Evolutionary conservation across 2,888 invertebrate genomes (phyloP), one percentile per base, ranked within the genome.

Genomic region (Drosophila formosana): DNA sequence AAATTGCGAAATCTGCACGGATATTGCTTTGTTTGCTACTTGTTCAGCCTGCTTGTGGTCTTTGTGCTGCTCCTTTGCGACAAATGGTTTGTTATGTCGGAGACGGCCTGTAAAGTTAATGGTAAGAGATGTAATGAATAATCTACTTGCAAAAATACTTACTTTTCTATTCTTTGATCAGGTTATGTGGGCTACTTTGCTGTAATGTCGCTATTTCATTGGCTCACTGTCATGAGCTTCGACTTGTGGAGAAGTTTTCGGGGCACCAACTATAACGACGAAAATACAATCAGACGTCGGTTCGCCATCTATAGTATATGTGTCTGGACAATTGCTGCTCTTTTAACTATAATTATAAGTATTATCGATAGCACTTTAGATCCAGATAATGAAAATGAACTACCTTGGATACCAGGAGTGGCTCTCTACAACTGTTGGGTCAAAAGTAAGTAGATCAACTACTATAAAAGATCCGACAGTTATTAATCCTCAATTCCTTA

Each of bases 141-240:
- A 18, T 39, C n/a, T 13, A 13, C 39, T 39, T n/a, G 13, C 2
- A 13, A 13, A 13, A 39, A 37, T 25, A 1, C 28, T 9, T 2
- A 0, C 18, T 8, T 8, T 18, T 1, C 1, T 2, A 8, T 2
- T 26, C 30, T 5, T n/a, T 55, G 0, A 11, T 45, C n/a, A 91
- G 91, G 90, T 25, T 89, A 78, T 43, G 3, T 78, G 8, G 82
- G 87, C 49, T 95, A 96, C 91, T 96, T 95, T 92, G 94, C 95
- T 64, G 96, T 96, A 89, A 94, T 96, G 92, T 94, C 95, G 28
- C 95, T 95, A 74, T 97, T 97, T 93, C 95, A 96, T 90, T 97
- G 97, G 97, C 94, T 97, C 80, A 96, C 96, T 89, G 95, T 96
- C n/a, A 96, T 97, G 94, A 96, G 97, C 91, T 95, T 96, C 90